These are phyloP conservation scores for Hermodice carunculata DNA, from an alignment of 2,888 invertebrate genomes.

Conservation along the genomic window DNA sequence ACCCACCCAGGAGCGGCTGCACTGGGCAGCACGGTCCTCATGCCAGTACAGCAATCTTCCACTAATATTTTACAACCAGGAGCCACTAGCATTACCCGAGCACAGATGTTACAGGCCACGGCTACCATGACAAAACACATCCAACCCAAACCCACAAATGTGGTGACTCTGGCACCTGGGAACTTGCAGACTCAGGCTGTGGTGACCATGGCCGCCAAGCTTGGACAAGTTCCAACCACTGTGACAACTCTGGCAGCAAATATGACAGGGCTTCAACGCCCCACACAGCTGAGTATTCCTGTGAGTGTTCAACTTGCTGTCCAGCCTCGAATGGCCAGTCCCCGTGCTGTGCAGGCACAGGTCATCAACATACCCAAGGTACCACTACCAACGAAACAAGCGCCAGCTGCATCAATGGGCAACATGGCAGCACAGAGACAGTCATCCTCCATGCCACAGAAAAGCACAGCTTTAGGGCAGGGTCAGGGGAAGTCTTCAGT, in stretches of 20 bases:
- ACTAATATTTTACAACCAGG: slow-evolving; percentile 6
- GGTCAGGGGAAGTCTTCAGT: too few relatives aligned
- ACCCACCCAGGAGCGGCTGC: slow-evolving; percentile 2
- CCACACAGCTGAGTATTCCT: slow-evolving; percentile 3
- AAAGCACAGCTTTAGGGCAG: too few relatives aligned
- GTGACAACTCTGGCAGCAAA: too few relatives aligned
- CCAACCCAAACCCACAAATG: slow-evolving; percentile 4
- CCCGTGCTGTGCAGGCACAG: background rate
- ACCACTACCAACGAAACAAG: too few relatives aligned
- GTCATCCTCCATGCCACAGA: too few relatives aligned
- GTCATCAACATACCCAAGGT: slow-evolving; percentile 16
- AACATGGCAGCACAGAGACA: too few relatives aligned
- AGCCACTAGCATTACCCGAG: background rate
- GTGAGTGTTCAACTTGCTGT: background rate
- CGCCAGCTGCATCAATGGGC: too few relatives aligned
- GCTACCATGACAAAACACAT: slow-evolving; percentile 1
- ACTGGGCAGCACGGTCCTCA: slow-evolving; percentile 13
- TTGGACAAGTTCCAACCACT: background rate
- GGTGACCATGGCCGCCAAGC: background rate
- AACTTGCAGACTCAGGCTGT: too few relatives aligned
- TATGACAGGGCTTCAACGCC: too few relatives aligned
- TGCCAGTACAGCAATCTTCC: slow-evolving; percentile 14
- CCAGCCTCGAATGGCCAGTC: background rate
- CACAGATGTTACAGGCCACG: slow-evolving; percentile 9
- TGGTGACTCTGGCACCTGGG: slow-evolving; percentile 9